Base-by-base conservation (phyloP, 1,140 invertebrate genomes). In the Pararge aegeria region DNA sequence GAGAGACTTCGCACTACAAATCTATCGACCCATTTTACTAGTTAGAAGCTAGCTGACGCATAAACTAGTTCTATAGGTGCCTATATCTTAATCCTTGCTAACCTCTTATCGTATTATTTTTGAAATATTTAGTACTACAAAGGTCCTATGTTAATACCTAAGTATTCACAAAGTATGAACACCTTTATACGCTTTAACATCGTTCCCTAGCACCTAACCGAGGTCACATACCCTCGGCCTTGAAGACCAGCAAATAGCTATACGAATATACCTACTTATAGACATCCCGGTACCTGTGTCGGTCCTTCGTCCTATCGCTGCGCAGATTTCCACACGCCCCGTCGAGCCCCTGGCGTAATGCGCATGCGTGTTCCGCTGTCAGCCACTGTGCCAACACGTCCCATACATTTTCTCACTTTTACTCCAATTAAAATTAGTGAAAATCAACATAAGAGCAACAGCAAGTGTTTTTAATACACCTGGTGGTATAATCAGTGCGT, bases 291-390 rank as follows among this genome's bases (percentile, higher is more conserved):
- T 73, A 81, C 66, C 55, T 79, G 73, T 73, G 10, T 3, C 30
- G 52, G 64, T 72, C 75, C 77, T 79, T 80, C 78, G 79, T 74
- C 81, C 83, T 85, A 86, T 81, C 75, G 69, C 66, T 57, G 75
- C 73, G 68, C 74, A 70, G 80, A 58, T 59, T 70, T 63, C 70
- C 72, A 73, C 80, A 85, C 83, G 63, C 86, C 82, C 80, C 78
- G 78, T 54, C 83, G 78, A 66, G 83, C 83, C 83, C 67, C 81
- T 67, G 48, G n/a, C 30, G 12, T 12, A 75, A 37, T 13, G 73
- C 86, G 86, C 86, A 82, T 81, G 83, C 75, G 80, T 78, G 80
- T 78, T 40, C 21, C 34, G 61, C 70, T 82, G 78, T 78, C 83
- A 87, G 68, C 73, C 54, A 68, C 64, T 61, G 71, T 78, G 76